Evolutionary conservation across 30 jellyfish, hydroid and myxozoan genomes (phyloP).

Genomic region (Pelagia noctiluca): DNA sequence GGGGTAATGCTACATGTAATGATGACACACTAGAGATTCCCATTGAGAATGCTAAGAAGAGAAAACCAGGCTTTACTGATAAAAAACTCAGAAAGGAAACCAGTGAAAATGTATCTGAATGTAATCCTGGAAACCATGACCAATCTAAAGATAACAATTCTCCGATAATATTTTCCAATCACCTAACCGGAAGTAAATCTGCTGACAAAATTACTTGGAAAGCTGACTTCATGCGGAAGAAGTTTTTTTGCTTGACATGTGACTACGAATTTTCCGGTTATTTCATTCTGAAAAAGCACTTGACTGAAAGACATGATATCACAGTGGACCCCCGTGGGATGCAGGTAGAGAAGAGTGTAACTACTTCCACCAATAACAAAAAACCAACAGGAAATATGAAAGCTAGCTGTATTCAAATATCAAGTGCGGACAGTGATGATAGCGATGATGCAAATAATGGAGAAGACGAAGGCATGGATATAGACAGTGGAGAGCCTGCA

Average conservation of each 20-base stretch:
- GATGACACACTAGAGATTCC: too few species aligned
- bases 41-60: too few species aligned
- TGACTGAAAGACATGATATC: constrained; percentile 27
- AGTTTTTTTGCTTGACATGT: constrained; percentile 45
- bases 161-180: too few species aligned
- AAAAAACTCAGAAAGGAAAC: too few species aligned
- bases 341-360: not conserved
- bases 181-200: too few species aligned
- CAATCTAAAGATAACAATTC: too few species aligned
- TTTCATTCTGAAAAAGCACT: constrained; percentile 37
- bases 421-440: not conserved
- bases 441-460: not conserved
- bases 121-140: too few species aligned
- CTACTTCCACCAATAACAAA: not conserved
- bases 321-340: not conserved
- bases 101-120: too few species aligned
- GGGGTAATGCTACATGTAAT: too few species aligned
- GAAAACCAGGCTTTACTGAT: too few species aligned
- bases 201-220: not conserved
- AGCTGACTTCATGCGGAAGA: constrained; percentile 29
- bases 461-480: not conserved
- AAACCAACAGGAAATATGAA: not conserved
- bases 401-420: not conserved
- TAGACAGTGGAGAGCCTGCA: too few species aligned
- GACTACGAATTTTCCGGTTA: constrained; percentile 36